Evolutionary conservation across 1,140 invertebrate species (phyloP).

Genomic region (Caenorhabditis latens): DNA sequence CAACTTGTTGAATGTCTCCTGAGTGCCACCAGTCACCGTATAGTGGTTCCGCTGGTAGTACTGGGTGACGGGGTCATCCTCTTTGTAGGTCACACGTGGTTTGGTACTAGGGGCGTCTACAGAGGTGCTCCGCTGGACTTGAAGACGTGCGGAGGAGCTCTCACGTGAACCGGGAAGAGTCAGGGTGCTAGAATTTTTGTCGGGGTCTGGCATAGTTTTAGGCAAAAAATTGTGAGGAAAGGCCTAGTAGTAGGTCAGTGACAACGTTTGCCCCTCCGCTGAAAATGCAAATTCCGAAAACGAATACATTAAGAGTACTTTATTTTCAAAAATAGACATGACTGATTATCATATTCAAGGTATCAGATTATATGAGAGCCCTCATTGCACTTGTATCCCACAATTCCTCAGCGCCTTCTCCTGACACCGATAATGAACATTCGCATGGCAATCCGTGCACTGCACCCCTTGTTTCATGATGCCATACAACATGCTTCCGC

Average conservation of each 20-base stretch:
- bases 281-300: neutral
- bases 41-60: constrained; percentile 27
- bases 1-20: neutral
- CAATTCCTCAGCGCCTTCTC: constrained; percentile 14
- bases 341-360: neutral
- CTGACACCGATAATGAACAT: constrained; percentile 33
- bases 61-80: neutral
- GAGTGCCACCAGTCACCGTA: neutral
- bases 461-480: constrained; percentile 93
- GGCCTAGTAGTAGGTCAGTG: too few species aligned
- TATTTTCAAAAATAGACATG: too few species aligned
- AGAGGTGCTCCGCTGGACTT: constrained; percentile 1
- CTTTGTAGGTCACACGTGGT: neutral
- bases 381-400: constrained; percentile 39
- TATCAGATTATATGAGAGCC: too few species aligned
- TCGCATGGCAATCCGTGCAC: constrained; percentile 80
- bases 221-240: too few species aligned
- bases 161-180: neutral
- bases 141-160: neutral
- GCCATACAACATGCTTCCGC: constrained; percentile 94
- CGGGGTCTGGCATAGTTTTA: too few species aligned
- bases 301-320: constrained; percentile 3
- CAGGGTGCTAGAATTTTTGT: neutral
- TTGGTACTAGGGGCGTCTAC: neutral
- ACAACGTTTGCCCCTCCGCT: neutral